phyloP scores from a whole-genome alignment of 2,113 vertebrate genomes.

The Lophius piscatorius region DNA sequence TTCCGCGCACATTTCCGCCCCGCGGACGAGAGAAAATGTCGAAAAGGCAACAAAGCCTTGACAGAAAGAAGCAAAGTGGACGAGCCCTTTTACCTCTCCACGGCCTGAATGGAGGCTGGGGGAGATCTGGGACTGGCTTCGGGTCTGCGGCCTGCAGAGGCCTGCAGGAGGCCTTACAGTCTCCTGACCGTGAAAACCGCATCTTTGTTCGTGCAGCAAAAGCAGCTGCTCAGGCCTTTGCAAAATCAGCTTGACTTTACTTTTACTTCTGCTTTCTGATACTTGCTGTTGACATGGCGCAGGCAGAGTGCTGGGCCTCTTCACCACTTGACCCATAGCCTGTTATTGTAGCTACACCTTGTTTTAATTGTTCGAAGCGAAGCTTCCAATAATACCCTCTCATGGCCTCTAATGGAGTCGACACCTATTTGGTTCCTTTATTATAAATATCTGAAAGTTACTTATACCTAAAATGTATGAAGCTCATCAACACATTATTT shows the following conservation, averaged over 20 bases:
- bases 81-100: conserved; percentile 22
- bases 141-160: conserved; percentile 23
- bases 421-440: background rate
- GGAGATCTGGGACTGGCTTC: background rate
- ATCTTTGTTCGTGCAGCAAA: conserved; percentile 68
- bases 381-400: background rate
- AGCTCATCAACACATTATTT: too few relatives aligned
- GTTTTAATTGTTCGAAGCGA: background rate
- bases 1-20: conserved; percentile 82
- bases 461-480: too few relatives aligned
- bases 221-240: conserved; percentile 77
- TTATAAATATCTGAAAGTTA: too few relatives aligned
- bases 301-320: conserved; percentile 28
- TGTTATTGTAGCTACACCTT: conserved; percentile 13
- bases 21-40: conserved; percentile 48
- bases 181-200: conserved; percentile 74
- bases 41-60: conserved; percentile 49
- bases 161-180: conserved; percentile 20
- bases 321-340: conserved; percentile 29
- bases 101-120: background rate
- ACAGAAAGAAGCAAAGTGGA: conserved; percentile 46
- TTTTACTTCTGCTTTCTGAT: conserved; percentile 81
- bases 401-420: too few relatives aligned
- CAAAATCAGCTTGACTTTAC: conserved; percentile 78
- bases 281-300: conserved; percentile 44